These are phyloP conservation scores for Austrofundulus limnaeus DNA, from an alignment of 2,113 vertebrate genomes.

Conservation along the genomic window DNA sequence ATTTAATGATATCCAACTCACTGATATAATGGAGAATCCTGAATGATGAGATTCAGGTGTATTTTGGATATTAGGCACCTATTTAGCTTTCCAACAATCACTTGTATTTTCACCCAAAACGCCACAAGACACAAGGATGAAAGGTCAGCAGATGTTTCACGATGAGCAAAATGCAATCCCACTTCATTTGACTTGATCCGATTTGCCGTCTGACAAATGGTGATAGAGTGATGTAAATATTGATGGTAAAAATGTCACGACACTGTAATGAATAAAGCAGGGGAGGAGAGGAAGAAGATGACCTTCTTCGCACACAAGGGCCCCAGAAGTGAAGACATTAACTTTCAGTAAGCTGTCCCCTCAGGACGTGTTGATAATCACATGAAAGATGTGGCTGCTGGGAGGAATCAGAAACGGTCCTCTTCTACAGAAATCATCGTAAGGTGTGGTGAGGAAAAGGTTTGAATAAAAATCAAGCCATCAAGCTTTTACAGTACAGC, in stretches of 20 bases:
- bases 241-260: slow-evolving; percentile 55
- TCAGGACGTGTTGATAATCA: slow-evolving; percentile 44
- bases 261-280: slow-evolving; percentile 25
- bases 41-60: not conserved
- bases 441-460: not conserved
- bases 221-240: slow-evolving; percentile 52
- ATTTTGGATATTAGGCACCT: not conserved
- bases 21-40: not conserved
- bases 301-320: slow-evolving; percentile 1
- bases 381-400: slow-evolving; percentile 19
- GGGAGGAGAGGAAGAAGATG: not conserved
- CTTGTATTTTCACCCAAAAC: not conserved
- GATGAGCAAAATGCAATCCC: slow-evolving; percentile 48
- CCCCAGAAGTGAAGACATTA: slow-evolving; percentile 21
- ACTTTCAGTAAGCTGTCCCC: slow-evolving; percentile 47
- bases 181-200: slow-evolving; percentile 53
- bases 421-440: slow-evolving; percentile 21
- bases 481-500: no score
- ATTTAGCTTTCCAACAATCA: not conserved
- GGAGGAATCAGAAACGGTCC: not conserved
- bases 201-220: slow-evolving; percentile 56
- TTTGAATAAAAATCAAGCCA: no score
- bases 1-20: not conserved
- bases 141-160: slow-evolving; percentile 29
- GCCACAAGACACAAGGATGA: slow-evolving; percentile 13